Base-by-base conservation (phyloP, 2,113 vertebrate species). In the Pollachius pollachius region DNA sequence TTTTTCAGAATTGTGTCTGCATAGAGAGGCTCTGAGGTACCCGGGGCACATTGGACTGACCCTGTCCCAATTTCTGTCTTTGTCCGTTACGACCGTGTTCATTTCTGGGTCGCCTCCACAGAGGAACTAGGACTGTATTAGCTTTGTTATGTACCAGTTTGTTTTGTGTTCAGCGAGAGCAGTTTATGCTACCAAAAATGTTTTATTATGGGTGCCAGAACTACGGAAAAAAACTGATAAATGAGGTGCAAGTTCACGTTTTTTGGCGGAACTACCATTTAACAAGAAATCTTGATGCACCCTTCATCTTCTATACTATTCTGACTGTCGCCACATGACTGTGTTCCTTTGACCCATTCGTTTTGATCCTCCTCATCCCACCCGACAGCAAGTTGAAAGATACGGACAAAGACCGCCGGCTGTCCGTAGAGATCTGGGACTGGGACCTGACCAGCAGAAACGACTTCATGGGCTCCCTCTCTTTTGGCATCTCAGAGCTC, bases 371-470 rank as follows among this genome's bases (percentile, higher is more conserved):
- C 19, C 58, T 30, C 66, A 41, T 67, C 30, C 30, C 9, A 7
- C 70, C 27, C 71, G 15, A 2, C 77, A 99, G 97, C 85, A 93
- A 92, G 6, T 92, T 99, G 78, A 97, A 96, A 70, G 96, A 96
- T 61, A 86, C 92, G 0, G 97, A 99, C 90, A 98, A 97, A 23
- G 97, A 97, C 85, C 84, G 97, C 19, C 83, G 97, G 64, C 89
- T 99, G 74, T 99, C 96, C 0, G 94, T 99, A 83, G 97, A 98
- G 84, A 89, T 98, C 23, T 99, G 97, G 97, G 97, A 99, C 75
- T 99, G 97, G 97, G 97, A 99, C 54, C 89, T 98, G 85, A 99
- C 96, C 90, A 99, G 96, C 90, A 93, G 97, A 83, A 99, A 99
- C 0, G 97, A 99, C 66, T 99, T 99, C 89, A 99, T 99, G 97